Conservation (phyloP, 2,888 invertebrate species). For the Dioctria rufipes region DNA sequence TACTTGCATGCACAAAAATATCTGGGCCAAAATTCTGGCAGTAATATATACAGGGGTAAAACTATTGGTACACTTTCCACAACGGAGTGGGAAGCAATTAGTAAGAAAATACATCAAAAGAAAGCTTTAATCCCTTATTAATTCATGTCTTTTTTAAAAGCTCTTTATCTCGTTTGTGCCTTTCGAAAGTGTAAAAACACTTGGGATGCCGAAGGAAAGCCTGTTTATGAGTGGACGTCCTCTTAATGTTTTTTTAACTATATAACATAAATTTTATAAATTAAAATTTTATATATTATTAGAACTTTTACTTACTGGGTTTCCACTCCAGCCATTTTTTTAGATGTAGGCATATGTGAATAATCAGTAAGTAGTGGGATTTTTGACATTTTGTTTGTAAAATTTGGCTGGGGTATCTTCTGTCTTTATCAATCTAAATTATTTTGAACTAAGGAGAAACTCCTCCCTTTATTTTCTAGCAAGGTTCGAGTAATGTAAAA, state of each 20-base stretch:
- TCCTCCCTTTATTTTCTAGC: no score
- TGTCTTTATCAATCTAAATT: no score
- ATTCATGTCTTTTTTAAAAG: conserved; percentile 73
- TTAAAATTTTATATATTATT: no score
- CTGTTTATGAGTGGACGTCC: conserved; percentile 71
- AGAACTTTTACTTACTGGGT: no score
- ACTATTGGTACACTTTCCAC: conserved; percentile 87
- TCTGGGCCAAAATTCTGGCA: conserved; percentile 67
- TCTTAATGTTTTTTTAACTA: conserved; percentile 4
- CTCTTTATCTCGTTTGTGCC: conserved; percentile 86
- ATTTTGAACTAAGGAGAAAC: no score
- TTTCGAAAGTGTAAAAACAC: conserved; percentile 83
- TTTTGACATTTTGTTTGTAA: no score
- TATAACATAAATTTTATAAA: no score
- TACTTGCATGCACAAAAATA: conserved; percentile 82
- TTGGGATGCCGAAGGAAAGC: conserved; percentile 78
- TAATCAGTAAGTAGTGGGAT: no score
- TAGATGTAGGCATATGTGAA: no score
- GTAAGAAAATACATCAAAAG: conserved; percentile 73
- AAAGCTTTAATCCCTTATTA: not conserved
- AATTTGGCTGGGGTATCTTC: no score
- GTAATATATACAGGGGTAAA: conserved; percentile 64
- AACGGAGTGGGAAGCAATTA: conserved; percentile 94
- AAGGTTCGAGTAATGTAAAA: no score
- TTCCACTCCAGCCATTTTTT: no score